Base-by-base conservation (phyloP, 2,113 vertebrate species). In the Ammodytes marinus region DNA sequence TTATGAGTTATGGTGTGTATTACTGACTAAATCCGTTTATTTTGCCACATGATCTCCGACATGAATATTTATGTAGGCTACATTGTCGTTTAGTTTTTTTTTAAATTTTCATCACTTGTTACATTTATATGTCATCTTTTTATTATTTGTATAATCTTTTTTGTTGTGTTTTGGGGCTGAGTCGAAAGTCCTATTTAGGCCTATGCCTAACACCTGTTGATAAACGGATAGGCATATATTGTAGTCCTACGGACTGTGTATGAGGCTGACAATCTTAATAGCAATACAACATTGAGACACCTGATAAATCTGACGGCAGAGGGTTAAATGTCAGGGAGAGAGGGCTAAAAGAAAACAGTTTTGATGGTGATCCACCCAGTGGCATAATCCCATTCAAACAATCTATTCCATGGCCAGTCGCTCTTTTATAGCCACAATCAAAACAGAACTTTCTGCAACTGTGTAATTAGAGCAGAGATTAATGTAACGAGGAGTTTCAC, bases 341-440 rank as follows among this genome's bases (percentile, higher is more conserved):
- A 58, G 46, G 5, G 7, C 13, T 43, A 49, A 68, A 8, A 10
- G 15, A 6, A 19, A 74, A 8, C 17, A 5, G 1, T 19, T 0
- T 64, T 57, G 8, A 63, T 54, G 27, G 27, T 27, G 27, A 27
- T n/a, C 15, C 11, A 42, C 15, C 19, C 53, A 37, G 37, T 84
- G 82, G n/a, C 60, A 73, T 64, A 88, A 84, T 57, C 1, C n/a
- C 0, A 0, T 35, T 2, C 5, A 15, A 37, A 63, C 3, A 61
- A 6, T 6, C 12, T 1, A 57, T 54, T 61, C n/a, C 17, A 55
- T 39, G 49, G 2, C 3, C 7, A 47, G n/a, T 43, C 46, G 0
- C 61, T 58, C 19, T 74, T 89, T 87, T 69, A 82, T 46, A 40
- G 15, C 65, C 59, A 19, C 64, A 65, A 55, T 87, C 14, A 71